Evolutionary conservation across 2,888 invertebrate genomes (phyloP).

Genomic region (Eugnorisma glareosa): DNA sequence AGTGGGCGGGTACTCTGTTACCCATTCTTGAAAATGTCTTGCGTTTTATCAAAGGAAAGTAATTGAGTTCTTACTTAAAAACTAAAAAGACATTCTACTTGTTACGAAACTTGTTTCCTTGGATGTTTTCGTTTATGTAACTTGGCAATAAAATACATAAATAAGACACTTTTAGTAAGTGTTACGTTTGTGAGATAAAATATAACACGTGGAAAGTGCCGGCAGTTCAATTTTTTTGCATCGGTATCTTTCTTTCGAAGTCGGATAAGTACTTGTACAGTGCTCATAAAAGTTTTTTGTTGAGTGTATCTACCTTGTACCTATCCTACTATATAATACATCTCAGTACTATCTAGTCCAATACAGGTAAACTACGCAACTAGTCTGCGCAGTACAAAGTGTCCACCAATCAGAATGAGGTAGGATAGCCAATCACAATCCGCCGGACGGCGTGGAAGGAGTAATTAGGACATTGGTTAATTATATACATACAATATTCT

Average conservation of each 20-base stretch:
- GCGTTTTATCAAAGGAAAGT: not conserved
- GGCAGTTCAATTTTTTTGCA: not conserved
- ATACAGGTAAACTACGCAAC: not conserved
- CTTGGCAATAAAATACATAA: not conserved
- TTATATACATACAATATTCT: not conserved
- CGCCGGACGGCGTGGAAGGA: not conserved
- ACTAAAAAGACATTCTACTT: not conserved
- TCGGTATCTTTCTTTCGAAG: not conserved
- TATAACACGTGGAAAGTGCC: not conserved
- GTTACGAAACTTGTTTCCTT: not conserved
- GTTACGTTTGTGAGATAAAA: not conserved
- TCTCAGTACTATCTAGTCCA: not conserved
- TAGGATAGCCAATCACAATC: slow-evolving; percentile 24
- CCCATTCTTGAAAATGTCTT: slow-evolving; percentile 1
- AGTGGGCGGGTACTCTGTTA: not conserved
- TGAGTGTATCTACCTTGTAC: not conserved
- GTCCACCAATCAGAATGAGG: slow-evolving; percentile 15
- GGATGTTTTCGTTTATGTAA: not conserved
- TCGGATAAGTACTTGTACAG: not conserved
- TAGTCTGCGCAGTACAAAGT: slow-evolving; percentile 7
- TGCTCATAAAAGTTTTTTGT: not conserved
- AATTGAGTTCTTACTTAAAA: not conserved
- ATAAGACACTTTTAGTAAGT: not conserved
- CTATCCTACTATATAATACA: not conserved
- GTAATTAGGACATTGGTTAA: not conserved